These are phyloP conservation scores for Caenorhabditis zanzibari DNA, from an alignment of 2,888 invertebrate genomes.

Conservation along the genomic window DNA sequence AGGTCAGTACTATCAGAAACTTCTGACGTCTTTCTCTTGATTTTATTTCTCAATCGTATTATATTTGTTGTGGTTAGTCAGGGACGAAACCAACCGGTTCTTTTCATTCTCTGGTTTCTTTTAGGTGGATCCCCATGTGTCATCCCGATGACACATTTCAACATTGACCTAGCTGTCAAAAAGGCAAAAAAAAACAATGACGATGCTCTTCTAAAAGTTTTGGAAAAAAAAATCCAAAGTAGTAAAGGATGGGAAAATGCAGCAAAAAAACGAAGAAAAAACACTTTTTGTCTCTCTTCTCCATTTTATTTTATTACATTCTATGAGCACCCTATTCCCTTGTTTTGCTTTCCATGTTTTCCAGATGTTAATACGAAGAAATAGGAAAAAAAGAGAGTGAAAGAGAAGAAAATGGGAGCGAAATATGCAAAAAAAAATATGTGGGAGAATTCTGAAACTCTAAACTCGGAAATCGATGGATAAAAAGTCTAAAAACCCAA, in stretches of 20 bases:
- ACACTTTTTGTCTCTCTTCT: constrained; percentile 34
- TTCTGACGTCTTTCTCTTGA: background rate
- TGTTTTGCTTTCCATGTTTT: constrained; percentile 33
- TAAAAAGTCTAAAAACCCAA: too few relatives aligned
- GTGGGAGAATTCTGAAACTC: too few relatives aligned
- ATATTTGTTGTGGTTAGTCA: constrained; percentile 40
- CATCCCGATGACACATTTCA: constrained; percentile 40
- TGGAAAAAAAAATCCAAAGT: constrained; percentile 7
- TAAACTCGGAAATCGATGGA: too few relatives aligned
- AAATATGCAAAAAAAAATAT: background rate
- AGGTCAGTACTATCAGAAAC: background rate
- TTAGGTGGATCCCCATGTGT: constrained; percentile 24
- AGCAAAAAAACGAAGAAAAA: constrained; percentile 4
- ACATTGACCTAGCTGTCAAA: constrained; percentile 19
- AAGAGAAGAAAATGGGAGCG: background rate
- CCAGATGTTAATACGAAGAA: constrained; percentile 27
- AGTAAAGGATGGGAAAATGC: constrained; percentile 24
- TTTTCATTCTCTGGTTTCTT: constrained; percentile 43
- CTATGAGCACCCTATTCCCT: constrained; percentile 13
- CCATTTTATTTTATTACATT: constrained; percentile 46
- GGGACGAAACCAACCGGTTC: constrained; percentile 35
- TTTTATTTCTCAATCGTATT: constrained; percentile 3
- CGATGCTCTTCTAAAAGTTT: background rate
- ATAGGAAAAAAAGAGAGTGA: background rate
- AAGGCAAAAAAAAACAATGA: background rate